phyloP scores from a whole-genome alignment of 2,113 vertebrate genomes.

The Myiopsitta monachus region DNA sequence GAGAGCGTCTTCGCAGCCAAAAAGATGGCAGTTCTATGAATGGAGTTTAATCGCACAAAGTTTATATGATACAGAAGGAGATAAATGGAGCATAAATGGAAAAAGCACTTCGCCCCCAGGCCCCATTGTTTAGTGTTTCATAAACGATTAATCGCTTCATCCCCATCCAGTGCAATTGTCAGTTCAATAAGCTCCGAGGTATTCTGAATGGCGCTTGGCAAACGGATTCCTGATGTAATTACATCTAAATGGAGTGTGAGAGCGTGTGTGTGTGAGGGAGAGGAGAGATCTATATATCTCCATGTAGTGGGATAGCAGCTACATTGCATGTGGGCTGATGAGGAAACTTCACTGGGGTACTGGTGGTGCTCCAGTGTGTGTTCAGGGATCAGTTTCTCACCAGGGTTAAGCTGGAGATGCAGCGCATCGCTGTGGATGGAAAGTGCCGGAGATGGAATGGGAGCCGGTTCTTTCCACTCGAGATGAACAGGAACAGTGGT shows the following conservation, averaged over 20 bases:
- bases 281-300: fast-evolving
- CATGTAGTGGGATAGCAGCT: fast-evolving
- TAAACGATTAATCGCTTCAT: slow-evolving; percentile 62
- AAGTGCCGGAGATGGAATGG: neutral
- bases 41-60: slow-evolving; percentile 10
- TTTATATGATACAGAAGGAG: slow-evolving; percentile 32
- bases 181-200: slow-evolving; percentile 53
- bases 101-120: slow-evolving; percentile 55
- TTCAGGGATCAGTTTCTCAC: neutral
- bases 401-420: neutral
- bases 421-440: neutral
- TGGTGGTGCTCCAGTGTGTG: fast-evolving
- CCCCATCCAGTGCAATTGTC: slow-evolving; percentile 63
- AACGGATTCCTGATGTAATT: slow-evolving; percentile 32
- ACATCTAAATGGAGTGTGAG: slow-evolving; percentile 11
- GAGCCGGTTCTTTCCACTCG: neutral
- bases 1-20: neutral
- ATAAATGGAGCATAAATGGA: slow-evolving; percentile 55
- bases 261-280: fast-evolving
- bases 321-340: fast-evolving
- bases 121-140: slow-evolving; percentile 52
- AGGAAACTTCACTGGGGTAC: neutral
- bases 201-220: neutral
- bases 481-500: neutral
- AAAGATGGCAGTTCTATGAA: slow-evolving; percentile 25